These are phyloP conservation scores for Acronicta leporina DNA, from an alignment of 2,888 invertebrate species.

Conservation along the genomic window DNA sequence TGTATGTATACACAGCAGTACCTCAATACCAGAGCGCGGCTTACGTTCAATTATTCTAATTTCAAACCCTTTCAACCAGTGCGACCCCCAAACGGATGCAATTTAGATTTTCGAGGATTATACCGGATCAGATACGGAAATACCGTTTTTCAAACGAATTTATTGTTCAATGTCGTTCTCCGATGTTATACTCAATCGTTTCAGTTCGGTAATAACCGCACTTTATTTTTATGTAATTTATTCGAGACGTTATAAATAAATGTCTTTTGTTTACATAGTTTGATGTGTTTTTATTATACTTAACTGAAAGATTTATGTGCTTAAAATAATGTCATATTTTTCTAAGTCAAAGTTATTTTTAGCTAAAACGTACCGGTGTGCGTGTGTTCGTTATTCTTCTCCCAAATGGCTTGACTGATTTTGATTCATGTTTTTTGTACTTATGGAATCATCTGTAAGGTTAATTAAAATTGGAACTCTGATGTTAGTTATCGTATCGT, in stretches of 20 bases:
- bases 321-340: constrained; percentile 8
- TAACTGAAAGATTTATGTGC: constrained; percentile 17
- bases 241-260: constrained; percentile 61
- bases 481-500: too few species aligned
- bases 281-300: constrained; percentile 49
- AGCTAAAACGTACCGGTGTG: too few species aligned
- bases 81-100: constrained; percentile 54
- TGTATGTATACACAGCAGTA: constrained; percentile 88
- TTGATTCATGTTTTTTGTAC: too few species aligned
- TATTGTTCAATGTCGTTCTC: constrained; percentile 46
- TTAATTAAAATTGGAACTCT: too few species aligned
- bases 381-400: too few species aligned
- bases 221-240: constrained; percentile 59
- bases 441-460: too few species aligned
- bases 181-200: constrained; percentile 38
- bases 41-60: constrained; percentile 71
- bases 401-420: too few species aligned
- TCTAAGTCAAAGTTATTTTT: too few species aligned
- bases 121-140: constrained; percentile 49
- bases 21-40: constrained; percentile 73
- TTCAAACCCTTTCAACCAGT: constrained; percentile 48
- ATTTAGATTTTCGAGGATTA: constrained; percentile 63
- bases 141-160: constrained; percentile 52
- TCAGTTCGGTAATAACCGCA: constrained; percentile 33
- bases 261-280: constrained; percentile 58